These are phyloP conservation scores for Koerneria pararmatus DNA, from an alignment of 2,888 invertebrate genomes.

Conservation along the genomic window DNA sequence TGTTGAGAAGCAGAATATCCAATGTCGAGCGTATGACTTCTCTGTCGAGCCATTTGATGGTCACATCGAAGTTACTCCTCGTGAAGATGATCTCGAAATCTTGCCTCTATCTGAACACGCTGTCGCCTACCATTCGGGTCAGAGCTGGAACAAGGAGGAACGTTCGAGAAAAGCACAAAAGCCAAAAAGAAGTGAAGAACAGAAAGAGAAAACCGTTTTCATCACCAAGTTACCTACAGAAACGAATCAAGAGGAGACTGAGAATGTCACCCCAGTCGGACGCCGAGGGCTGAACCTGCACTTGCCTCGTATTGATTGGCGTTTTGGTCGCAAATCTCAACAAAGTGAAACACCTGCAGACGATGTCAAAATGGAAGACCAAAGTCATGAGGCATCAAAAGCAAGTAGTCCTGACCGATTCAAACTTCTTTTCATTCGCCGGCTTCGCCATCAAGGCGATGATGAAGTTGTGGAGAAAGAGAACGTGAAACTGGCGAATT, in stretches of 20 bases:
- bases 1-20: conserved; percentile 7
- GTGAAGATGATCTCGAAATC: conserved; percentile 12
- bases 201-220: conserved; percentile 9
- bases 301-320: too few species aligned
- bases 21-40: conserved; percentile 4
- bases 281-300: too few species aligned
- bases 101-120: conserved; percentile 6
- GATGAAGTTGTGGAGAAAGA: conserved; percentile 14
- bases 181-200: too few species aligned
- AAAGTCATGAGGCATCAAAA: background rate
- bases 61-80: conserved; percentile 12
- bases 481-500: conserved; percentile 10
- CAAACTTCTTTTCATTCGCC: background rate
- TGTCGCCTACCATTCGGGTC: conserved; percentile 4
- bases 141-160: conserved; percentile 18
- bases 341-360: too few species aligned
- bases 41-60: conserved; percentile 5
- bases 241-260: conserved; percentile 4
- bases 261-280: background rate
- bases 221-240: conserved; percentile 15
- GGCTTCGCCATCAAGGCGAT: conserved; percentile 11
- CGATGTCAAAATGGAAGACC: too few species aligned
- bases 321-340: too few species aligned
- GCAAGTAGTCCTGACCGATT: conserved; percentile 4
- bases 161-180: too few species aligned